Percentiles rank a stretch among this genome's conserved stretches.
phyloP scores from a whole-genome alignment of 2,888 invertebrate genomes.

The Maniola hyperantus region DNA sequence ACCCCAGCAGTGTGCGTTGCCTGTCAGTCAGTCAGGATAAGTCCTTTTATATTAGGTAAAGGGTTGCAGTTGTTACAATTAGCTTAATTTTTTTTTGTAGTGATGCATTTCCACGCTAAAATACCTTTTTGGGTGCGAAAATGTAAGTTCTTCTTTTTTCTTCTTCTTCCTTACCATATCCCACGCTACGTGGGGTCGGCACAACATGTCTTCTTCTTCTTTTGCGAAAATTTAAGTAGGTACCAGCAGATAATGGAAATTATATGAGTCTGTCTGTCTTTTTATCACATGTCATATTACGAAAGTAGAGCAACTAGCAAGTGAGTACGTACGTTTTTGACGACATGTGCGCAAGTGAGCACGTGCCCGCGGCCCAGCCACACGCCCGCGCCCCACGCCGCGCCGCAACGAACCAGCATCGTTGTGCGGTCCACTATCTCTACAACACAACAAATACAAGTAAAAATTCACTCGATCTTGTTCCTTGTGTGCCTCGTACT shows the following conservation, averaged over 20 bases:
- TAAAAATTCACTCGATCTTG: neutral
- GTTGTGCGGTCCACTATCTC: conserved; percentile 76
- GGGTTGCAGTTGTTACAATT: too few relatives aligned
- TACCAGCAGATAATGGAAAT: neutral
- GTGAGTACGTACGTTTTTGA: conserved; percentile 45
- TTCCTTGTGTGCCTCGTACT: too few relatives aligned
- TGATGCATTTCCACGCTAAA: neutral
- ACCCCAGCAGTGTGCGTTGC: too few relatives aligned
- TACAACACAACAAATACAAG: neutral
- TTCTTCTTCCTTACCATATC: too few relatives aligned
- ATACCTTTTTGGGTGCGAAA: neutral
- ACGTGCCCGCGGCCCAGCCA: conserved; percentile 79
- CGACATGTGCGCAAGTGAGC: conserved; percentile 84
- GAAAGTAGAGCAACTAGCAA: neutral
- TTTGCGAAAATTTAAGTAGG: too few relatives aligned
- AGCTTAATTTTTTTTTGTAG: too few relatives aligned
- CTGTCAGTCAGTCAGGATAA: too few relatives aligned
- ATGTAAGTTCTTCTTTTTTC: too few relatives aligned
- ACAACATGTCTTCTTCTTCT: too few relatives aligned
- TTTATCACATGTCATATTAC: neutral
- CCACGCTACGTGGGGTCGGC: too few relatives aligned
- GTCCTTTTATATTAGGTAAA: too few relatives aligned
- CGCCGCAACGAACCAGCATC: conserved; percentile 81
- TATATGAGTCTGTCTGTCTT: neutral
- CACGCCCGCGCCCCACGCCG: conserved; percentile 84